Conservation (phyloP, 64 coral and sea anemone species). For the Stichodactyla helianthus region DNA sequence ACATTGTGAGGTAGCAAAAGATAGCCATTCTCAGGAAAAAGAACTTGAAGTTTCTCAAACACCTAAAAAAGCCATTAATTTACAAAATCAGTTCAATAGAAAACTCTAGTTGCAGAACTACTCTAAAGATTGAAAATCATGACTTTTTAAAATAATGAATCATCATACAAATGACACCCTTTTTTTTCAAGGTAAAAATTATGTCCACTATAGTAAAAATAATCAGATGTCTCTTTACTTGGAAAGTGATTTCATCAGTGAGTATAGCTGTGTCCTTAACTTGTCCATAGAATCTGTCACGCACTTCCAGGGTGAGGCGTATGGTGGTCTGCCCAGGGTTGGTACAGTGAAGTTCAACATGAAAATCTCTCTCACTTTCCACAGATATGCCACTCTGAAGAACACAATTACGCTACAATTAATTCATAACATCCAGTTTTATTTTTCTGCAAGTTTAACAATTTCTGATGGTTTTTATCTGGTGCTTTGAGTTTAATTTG, state of each 20-base stretch:
- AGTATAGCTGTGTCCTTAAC: constrained; percentile 38
- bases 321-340: constrained; percentile 87
- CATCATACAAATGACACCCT: too few relatives aligned
- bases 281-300: constrained; percentile 50
- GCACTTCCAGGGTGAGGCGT: constrained; percentile 50
- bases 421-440: too few relatives aligned
- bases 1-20: constrained; percentile 88
- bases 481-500: too few relatives aligned
- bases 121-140: too few relatives aligned
- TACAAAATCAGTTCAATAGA: too few relatives aligned
- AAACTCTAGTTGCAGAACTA: too few relatives aligned
- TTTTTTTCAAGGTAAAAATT: too few relatives aligned
- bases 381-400: constrained; percentile 87
- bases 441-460: too few relatives aligned
- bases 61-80: constrained; percentile 39
- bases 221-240: constrained; percentile 40
- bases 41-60: constrained; percentile 69
- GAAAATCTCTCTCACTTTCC: constrained; percentile 82
- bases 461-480: too few relatives aligned
- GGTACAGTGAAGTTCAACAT: constrained; percentile 65
- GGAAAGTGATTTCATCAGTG: constrained; percentile 84
- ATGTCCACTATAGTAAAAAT: too few relatives aligned
- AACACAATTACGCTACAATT: background rate
- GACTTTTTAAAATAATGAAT: too few relatives aligned
- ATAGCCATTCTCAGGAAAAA: constrained; percentile 61